phyloP scores from a whole-genome alignment of 2,888 invertebrate genomes.

The Laspeyria flexula region DNA sequence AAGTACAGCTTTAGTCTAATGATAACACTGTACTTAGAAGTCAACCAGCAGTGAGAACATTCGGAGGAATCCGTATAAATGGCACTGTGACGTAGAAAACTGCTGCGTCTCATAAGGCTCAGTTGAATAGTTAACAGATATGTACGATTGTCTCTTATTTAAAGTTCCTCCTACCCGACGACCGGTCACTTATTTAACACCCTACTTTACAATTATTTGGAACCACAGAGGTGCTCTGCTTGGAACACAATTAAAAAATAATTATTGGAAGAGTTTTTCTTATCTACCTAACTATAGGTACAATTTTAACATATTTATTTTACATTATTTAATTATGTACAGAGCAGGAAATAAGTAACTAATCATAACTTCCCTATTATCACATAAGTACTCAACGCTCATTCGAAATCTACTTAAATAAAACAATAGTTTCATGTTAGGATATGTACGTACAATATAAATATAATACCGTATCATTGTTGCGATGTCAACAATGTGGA shows the following conservation, averaged over 20 bases:
- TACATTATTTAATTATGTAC: conserved; percentile 74
- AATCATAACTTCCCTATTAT: conserved; percentile 74
- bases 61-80: conserved; percentile 24
- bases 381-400: conserved; percentile 80
- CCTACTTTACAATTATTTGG: conserved; percentile 50
- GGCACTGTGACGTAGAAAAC: conserved; percentile 39
- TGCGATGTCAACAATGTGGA: conserved; percentile 54
- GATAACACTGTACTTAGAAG: conserved; percentile 24
- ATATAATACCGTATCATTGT: conserved; percentile 73
- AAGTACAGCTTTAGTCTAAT: conserved; percentile 15
- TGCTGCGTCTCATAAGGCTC: conserved; percentile 16
- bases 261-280: conserved; percentile 63
- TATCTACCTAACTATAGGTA: conserved; percentile 52
- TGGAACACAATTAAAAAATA: conserved; percentile 53
- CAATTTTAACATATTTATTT: conserved; percentile 53
- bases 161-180: conserved; percentile 10
- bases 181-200: conserved; percentile 30
- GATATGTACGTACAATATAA: conserved; percentile 72
- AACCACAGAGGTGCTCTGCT: conserved; percentile 52
- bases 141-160: conserved; percentile 24
- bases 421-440: conserved; percentile 71
- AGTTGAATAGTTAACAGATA: conserved; percentile 33
- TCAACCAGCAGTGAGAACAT: conserved; percentile 22
- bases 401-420: conserved; percentile 63
- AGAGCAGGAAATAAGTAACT: conserved; percentile 73